Evolutionary conservation across 1,140 invertebrate genomes (phyloP), one percentile per base, ranked within the genome.

Genomic region (Anagrus nilaparvatae): DNA sequence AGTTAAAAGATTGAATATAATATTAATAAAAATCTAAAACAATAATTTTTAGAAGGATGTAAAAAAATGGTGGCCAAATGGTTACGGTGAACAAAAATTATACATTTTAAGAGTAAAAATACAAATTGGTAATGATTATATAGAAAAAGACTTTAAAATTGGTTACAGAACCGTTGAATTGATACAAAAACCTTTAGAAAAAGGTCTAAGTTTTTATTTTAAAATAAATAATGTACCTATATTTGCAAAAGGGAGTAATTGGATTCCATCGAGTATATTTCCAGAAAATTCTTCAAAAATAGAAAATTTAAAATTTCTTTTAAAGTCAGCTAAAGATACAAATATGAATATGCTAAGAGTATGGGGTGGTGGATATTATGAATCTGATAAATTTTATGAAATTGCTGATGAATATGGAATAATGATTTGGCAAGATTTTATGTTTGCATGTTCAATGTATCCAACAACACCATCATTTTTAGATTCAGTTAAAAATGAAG

Each of bases 391-490:
- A 20, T 97, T 98, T 60, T 99, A 98, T 60, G 72, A 87, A 37
- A 61, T 85, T 19, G 85, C 86, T 43, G 87, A 92, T 54, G 70
- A 81, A 51, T 65, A 82, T 17, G 88, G 87, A 10, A 81, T 92
- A 18, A 70, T 92, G 50, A 78, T 92, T 28, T 91, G 88, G 87
- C 85, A 92, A 67, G 92, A 99, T 65, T 83, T 98, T 47, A 95
- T 98, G 84, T 99, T 97, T 66, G 95, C 95, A 0, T 97, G 92
- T 60, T 75, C 83, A 5, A 86, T 99, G 80, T 99, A 99, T 69
- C 95, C 94, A 5, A 75, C 77, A 0, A 75, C 77, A 39, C 45
- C 66, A 0, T 58, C 71, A 8, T 97, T 94, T 65, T 63, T 98
- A 3, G 48, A 65, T 3, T 79, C 72, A 9, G 89, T 97, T 1